phyloP scores from a whole-genome alignment of 2,113 vertebrate genomes.

The Sinosuthora webbiana region DNA sequence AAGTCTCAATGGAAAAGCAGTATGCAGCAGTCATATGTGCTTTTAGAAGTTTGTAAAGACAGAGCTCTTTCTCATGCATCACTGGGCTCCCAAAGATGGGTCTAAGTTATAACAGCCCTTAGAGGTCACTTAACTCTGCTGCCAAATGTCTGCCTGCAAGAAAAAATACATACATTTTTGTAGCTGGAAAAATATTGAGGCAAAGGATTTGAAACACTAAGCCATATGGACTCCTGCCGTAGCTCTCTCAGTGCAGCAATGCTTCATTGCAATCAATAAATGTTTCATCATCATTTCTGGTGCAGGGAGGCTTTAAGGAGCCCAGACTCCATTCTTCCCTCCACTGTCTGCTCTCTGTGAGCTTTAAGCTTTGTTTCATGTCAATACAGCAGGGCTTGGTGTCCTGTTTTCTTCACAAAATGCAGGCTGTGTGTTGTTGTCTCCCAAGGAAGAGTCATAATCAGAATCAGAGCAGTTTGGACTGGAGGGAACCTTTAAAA shows the following conservation, averaged over 20 bases:
- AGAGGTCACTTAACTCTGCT: background rate
- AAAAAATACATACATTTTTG: background rate
- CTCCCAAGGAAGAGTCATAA: background rate
- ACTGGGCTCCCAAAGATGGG: background rate
- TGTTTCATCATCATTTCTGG: background rate
- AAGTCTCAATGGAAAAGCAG: background rate
- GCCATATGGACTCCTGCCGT: background rate
- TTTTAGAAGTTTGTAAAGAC: background rate
- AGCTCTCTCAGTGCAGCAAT: background rate
- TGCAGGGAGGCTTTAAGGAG: background rate
- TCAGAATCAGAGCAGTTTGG: background rate
- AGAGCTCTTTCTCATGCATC: background rate
- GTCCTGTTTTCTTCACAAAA: background rate
- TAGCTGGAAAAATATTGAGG: background rate
- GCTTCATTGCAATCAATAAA: background rate
- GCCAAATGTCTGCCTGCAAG: background rate
- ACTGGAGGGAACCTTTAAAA: background rate
- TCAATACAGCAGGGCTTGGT: background rate
- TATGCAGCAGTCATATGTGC: background rate
- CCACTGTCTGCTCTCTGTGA: background rate
- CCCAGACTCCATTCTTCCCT: background rate
- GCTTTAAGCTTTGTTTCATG: background rate
- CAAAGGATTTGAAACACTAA: background rate
- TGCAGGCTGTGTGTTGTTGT: background rate
- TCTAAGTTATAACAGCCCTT: background rate